Evolutionary conservation across 2,888 invertebrate genomes (phyloP).

Genomic region (Itoplectis maculator): DNA sequence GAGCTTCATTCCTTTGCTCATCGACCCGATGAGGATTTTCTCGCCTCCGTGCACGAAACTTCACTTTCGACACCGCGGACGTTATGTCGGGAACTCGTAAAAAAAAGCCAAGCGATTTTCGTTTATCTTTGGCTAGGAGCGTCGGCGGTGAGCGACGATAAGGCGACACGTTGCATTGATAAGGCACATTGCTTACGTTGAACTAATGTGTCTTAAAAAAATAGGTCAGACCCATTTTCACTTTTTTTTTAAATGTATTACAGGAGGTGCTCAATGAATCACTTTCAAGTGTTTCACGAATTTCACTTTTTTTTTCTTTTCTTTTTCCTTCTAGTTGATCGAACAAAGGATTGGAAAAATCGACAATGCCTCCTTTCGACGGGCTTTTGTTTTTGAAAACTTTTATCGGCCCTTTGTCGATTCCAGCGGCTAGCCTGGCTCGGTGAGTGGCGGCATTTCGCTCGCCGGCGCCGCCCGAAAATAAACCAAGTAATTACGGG

Average conservation of each 20-base stretch:
- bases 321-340: neutral
- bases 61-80: neutral
- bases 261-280: too few relatives aligned
- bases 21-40: constrained; percentile 11
- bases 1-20: neutral
- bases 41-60: neutral
- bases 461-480: neutral
- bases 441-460: neutral
- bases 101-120: neutral
- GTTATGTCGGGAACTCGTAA: neutral
- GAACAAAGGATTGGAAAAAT: neutral
- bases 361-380: neutral
- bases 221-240: too few relatives aligned
- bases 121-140: neutral
- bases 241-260: too few relatives aligned
- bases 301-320: neutral
- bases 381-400: neutral
- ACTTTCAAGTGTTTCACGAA: neutral
- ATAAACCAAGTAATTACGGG: constrained; percentile 73
- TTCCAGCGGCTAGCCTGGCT: neutral
- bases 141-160: too few relatives aligned
- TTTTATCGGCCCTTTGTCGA: constrained; percentile 1
- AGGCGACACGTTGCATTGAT: too few relatives aligned
- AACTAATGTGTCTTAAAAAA: too few relatives aligned
- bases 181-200: too few relatives aligned